Conservation (phyloP, 1,140 invertebrate genomes). For the Rhyacophila brunnea region DNA sequence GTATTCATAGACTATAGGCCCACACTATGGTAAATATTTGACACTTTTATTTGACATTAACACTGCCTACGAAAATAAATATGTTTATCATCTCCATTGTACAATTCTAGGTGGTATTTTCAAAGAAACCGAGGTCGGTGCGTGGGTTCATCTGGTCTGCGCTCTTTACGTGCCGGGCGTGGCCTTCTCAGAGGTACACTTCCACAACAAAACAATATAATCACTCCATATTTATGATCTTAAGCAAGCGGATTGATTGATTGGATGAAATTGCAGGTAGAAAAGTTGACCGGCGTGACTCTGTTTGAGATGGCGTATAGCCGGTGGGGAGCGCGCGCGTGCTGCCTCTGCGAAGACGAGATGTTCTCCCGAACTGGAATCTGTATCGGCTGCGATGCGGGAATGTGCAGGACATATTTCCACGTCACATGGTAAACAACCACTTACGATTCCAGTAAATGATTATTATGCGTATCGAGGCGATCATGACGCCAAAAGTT, state of each 20-base stretch:
- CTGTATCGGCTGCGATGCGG: conserved; percentile 95
- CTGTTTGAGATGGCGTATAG: conserved; percentile 95
- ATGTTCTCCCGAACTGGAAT: conserved; percentile 88
- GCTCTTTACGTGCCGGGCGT: conserved; percentile 96
- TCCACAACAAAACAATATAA: too few species aligned
- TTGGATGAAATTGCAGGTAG: conserved; percentile 61
- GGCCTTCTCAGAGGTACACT: conserved; percentile 87
- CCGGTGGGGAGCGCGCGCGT: conserved; percentile 89
- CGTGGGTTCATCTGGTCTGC: conserved; percentile 98
- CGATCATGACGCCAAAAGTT: too few species aligned
- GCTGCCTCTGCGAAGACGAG: conserved; percentile 83
- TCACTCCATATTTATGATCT: too few species aligned
- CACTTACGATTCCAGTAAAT: too few species aligned
- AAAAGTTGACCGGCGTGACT: conserved; percentile 80
- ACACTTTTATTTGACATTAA: too few species aligned
- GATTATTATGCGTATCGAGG: too few species aligned
- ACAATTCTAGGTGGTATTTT: conserved; percentile 78
- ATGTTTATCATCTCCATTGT: too few species aligned
- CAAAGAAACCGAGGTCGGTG: conserved; percentile 93
- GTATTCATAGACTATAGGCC: too few species aligned
- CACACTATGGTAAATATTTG: too few species aligned
- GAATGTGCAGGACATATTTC: conserved; percentile 95
- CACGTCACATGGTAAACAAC: conserved; percentile 89
- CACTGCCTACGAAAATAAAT: too few species aligned
- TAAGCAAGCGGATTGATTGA: too few species aligned